Evolutionary conservation across 1,140 invertebrate genomes (phyloP).

Genomic region (Carposina sasakii): DNA sequence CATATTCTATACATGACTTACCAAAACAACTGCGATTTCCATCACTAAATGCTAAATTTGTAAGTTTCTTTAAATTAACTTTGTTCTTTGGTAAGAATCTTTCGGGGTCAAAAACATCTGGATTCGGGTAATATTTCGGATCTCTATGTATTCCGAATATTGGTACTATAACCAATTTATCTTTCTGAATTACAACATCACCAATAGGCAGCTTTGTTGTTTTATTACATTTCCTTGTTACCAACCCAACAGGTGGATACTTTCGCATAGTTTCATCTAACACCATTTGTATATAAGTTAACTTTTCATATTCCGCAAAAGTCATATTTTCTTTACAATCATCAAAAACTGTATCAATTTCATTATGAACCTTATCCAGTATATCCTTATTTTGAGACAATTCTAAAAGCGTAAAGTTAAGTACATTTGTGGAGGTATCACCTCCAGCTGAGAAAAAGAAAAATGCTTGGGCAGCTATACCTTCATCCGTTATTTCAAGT

Average conservation of each 20-base stretch:
- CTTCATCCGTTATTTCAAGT: slow-evolving; percentile 45
- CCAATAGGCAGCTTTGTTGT: slow-evolving; percentile 60
- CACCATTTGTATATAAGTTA: slow-evolving; percentile 70
- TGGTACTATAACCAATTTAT: slow-evolving; percentile 69
- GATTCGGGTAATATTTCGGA: slow-evolving; percentile 71
- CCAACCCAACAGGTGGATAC: slow-evolving; percentile 61
- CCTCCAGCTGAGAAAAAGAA: slow-evolving; percentile 74
- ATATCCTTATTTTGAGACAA: slow-evolving; percentile 54
- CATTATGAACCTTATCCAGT: slow-evolving; percentile 51
- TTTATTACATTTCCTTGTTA: slow-evolving; percentile 57
- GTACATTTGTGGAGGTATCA: slow-evolving; percentile 62
- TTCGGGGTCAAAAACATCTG: slow-evolving; percentile 76
- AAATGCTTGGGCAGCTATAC: slow-evolving; percentile 69
- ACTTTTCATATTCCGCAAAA: slow-evolving; percentile 52
- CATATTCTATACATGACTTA: slow-evolving; percentile 14
- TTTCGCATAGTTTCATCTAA: slow-evolving; percentile 58
- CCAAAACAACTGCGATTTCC: slow-evolving; percentile 81
- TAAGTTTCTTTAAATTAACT: slow-evolving; percentile 59
- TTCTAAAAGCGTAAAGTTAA: slow-evolving; percentile 52
- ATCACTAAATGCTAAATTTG: slow-evolving; percentile 81
- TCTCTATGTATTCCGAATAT: slow-evolving; percentile 75
- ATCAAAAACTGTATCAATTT: slow-evolving; percentile 52
- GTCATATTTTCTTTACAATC: slow-evolving; percentile 39
- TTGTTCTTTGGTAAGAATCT: slow-evolving; percentile 70
- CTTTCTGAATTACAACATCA: slow-evolving; percentile 60